Evolutionary conservation across 2,888 invertebrate genomes (phyloP), one percentile per base, ranked within the genome.

Genomic region (Leucophenga maculata): DNA sequence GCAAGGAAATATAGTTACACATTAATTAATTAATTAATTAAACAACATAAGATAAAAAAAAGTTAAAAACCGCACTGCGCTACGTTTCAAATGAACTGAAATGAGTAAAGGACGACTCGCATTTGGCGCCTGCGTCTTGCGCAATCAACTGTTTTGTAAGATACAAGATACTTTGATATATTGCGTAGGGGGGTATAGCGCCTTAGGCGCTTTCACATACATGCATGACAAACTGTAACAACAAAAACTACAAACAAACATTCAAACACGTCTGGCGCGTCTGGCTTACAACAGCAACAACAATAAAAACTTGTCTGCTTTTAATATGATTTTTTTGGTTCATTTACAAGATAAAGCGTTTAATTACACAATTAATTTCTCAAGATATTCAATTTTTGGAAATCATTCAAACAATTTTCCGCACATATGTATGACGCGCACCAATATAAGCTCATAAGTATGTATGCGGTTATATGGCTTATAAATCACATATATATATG

Each of bases 311-410:
- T 20, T 20, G 26, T 55, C 55, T 22, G 22, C 26, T 32, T 55
- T 16, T 31, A 59, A 59, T 31, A 14, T 59, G 16, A 32, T 31
- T 59, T n/a, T 26, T 22, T 32, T 32, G 26, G 55, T 22, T 55
- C 20, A 46, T 46, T 62, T 44, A 46, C 14, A 18, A 46, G 44
- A 44, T 26, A 14, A 55, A 55, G 11, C 26, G 50, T 65, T 59
- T 57, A 57, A 66, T 46, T 68, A 64, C 46, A 31, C 46, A 67
- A 55, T 66, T 55, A 46, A 57, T 66, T 44, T 26, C 20, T 22
- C 48, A 46, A 46, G 46, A 8, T 48, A 32, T 48, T 64, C 14
- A 18, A 16, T 22, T 9, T 48, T n/a, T 50, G 22, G 44, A 39
- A 13, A 18, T 22, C 39, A 26, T 68, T 60, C 18, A 72, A 72